Conservation (phyloP, 2,888 invertebrate species). For the Epinotia brunnichana region DNA sequence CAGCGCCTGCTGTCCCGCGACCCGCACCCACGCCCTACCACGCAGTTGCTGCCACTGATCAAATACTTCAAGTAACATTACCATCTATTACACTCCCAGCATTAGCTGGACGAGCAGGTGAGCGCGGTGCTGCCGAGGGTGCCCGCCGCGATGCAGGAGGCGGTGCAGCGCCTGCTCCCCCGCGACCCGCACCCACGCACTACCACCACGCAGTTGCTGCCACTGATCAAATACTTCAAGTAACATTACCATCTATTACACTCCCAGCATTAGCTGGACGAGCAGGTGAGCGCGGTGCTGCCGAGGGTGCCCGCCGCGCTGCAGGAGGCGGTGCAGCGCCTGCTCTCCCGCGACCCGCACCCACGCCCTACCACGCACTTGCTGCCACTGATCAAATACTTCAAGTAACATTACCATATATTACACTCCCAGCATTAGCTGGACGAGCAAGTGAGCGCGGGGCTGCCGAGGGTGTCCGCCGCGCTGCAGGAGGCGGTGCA, state of each 20-base stretch:
- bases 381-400: conserved; percentile 94
- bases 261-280: conserved; percentile 87
- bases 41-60: conserved; percentile 94
- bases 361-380: conserved; percentile 96
- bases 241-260: conserved; percentile 70
- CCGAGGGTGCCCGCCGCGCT: conserved; percentile 92
- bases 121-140: conserved; percentile 90
- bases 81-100: background rate
- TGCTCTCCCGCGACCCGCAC: conserved; percentile 92
- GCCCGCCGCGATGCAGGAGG: conserved; percentile 94
- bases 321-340: conserved; percentile 93
- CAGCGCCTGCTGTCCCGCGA: conserved; percentile 92
- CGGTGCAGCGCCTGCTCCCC: conserved; percentile 91
- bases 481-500: conserved; percentile 94
- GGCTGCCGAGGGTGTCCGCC: conserved; percentile 91
- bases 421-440: conserved; percentile 82
- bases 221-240: conserved; percentile 96
- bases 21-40: conserved; percentile 93
- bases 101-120: conserved; percentile 92
- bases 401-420: conserved; percentile 86
- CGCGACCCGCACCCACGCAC: conserved; percentile 93
- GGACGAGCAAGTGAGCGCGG: conserved; percentile 90
- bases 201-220: conserved; percentile 95
- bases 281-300: conserved; percentile 90
- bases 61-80: conserved; percentile 92